Evolutionary conservation across 2,888 invertebrate genomes (phyloP).

Genomic region (Drosophila mimetica): DNA sequence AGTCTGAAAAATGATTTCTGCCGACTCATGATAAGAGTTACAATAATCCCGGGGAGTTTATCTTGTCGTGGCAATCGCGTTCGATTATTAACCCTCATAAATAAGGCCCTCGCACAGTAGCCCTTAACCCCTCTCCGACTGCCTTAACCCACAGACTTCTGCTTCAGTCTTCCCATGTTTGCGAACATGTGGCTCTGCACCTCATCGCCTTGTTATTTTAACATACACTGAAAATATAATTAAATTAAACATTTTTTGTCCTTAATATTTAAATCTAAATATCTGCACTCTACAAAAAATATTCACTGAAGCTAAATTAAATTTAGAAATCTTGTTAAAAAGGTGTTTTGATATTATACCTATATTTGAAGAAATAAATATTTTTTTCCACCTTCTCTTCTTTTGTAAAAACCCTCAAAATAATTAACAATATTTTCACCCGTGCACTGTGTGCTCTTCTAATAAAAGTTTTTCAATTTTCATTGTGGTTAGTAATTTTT

Average conservation of each 20-base stretch:
- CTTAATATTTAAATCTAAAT: neutral
- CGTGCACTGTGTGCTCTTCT: constrained; percentile 38
- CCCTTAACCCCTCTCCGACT: constrained; percentile 12
- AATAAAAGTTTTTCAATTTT: constrained; percentile 78
- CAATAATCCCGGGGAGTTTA: constrained; percentile 56
- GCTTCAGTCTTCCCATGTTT: constrained; percentile 49
- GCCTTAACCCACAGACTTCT: constrained; percentile 17
- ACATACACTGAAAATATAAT: neutral
- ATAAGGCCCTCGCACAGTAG: constrained; percentile 38
- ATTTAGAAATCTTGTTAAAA: too few species aligned
- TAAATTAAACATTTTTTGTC: neutral
- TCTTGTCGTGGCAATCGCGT: constrained; percentile 71
- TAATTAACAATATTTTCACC: neutral
- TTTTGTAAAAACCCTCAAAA: neutral
- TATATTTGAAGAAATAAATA: too few species aligned
- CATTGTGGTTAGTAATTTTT: constrained; percentile 53
- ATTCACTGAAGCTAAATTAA: too few species aligned
- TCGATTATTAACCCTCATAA: constrained; percentile 78
- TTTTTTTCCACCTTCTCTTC: neutral
- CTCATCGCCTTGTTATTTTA: neutral
- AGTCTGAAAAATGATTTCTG: constrained; percentile 47
- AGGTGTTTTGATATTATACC: too few species aligned
- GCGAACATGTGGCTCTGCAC: constrained; percentile 58
- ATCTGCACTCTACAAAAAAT: too few species aligned
- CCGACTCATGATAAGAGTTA: constrained; percentile 66